phyloP scores from a whole-genome alignment of 2,888 invertebrate species.

The Hypomecis punctinalis region DNA sequence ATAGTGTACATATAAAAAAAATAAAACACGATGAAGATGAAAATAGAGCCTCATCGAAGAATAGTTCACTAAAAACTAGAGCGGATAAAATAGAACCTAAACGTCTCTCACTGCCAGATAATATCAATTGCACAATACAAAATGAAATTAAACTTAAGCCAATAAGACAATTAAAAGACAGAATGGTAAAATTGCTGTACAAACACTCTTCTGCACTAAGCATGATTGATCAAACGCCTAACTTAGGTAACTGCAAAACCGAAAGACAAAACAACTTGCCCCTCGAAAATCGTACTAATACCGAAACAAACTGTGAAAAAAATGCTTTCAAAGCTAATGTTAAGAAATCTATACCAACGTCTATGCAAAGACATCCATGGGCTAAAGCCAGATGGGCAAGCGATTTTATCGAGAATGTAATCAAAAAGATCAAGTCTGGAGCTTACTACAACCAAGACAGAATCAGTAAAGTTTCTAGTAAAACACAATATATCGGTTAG shows the following conservation, averaged over 20 bases:
- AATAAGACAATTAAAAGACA: conserved; percentile 61
- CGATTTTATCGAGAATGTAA: conserved; percentile 74
- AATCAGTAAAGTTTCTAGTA: conserved; percentile 32
- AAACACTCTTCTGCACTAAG: conserved; percentile 54
- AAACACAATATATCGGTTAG: conserved; percentile 40
- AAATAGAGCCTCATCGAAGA: conserved; percentile 19
- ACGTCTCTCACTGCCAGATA: conserved; percentile 32
- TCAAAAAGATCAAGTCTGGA: conserved; percentile 69
- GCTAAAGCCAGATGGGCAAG: conserved; percentile 68
- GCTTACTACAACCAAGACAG: conserved; percentile 65
- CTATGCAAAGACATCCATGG: conserved; percentile 50
- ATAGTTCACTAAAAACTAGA: background rate
- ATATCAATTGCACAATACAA: conserved; percentile 38
- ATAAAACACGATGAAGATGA: conserved; percentile 17
- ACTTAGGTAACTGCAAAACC: conserved; percentile 30
- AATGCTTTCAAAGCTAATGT: conserved; percentile 11
- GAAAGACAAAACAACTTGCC: conserved; percentile 1
- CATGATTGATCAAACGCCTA: conserved; percentile 30
- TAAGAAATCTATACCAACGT: conserved; percentile 6
- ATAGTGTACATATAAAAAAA: conserved; percentile 17
- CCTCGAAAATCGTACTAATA: conserved; percentile 40
- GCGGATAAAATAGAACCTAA: conserved; percentile 28
- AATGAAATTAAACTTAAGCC: conserved; percentile 47
- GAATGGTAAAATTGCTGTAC: conserved; percentile 64
- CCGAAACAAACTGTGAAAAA: conserved; percentile 4